phyloP scores from a whole-genome alignment of 2,888 invertebrate genomes.

The Ceraclea dissimilis region DNA sequence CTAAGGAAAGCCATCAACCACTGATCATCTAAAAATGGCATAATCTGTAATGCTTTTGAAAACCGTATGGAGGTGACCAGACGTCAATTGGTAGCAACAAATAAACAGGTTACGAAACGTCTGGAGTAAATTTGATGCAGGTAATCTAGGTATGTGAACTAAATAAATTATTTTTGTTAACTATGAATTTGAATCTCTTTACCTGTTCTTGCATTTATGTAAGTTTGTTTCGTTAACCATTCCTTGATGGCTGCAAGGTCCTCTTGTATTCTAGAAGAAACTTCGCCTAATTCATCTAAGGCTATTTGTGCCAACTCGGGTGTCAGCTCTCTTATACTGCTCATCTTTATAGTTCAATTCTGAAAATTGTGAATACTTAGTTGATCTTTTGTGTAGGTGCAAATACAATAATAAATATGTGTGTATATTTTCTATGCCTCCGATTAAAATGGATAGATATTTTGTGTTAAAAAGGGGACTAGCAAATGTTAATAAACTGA shows the following conservation, averaged over 20 bases:
- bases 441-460: too few relatives aligned
- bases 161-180: too few relatives aligned
- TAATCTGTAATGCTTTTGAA: background rate
- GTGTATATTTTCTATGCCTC: too few relatives aligned
- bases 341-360: slow-evolving; percentile 1
- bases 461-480: too few relatives aligned
- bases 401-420: too few relatives aligned
- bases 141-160: too few relatives aligned
- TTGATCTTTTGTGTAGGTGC: too few relatives aligned
- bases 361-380: background rate
- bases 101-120: too few relatives aligned
- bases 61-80: too few relatives aligned
- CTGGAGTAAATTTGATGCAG: too few relatives aligned
- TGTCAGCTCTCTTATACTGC: slow-evolving; percentile 29
- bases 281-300: slow-evolving; percentile 46
- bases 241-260: slow-evolving; percentile 41
- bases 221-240: slow-evolving; percentile 41
- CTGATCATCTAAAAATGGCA: slow-evolving; percentile 47
- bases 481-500: too few relatives aligned
- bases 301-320: slow-evolving; percentile 39
- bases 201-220: slow-evolving; percentile 50
- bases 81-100: too few relatives aligned
- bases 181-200: slow-evolving; percentile 11
- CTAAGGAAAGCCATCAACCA: slow-evolving; percentile 55
- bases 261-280: slow-evolving; percentile 38